Evolutionary conservation across 1,140 invertebrate species (phyloP).

Genomic region (Diorhabda elongata): DNA sequence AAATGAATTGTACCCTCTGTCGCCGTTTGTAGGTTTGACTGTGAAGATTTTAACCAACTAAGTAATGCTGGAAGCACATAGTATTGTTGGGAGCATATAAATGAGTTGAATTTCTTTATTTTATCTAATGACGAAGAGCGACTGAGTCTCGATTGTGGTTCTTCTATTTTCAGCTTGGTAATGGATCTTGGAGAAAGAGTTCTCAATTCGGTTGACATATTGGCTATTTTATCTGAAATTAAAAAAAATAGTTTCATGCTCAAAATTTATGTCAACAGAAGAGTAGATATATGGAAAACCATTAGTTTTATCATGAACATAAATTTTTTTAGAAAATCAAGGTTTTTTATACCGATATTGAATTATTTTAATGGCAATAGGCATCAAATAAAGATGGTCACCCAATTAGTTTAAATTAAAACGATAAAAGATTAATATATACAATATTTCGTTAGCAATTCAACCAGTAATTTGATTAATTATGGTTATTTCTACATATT

Average conservation of each 20-base stretch:
- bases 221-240: not conserved
- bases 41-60: conserved; percentile 37
- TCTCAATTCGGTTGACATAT: not conserved
- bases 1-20: conserved; percentile 35
- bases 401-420: no score
- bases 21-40: conserved; percentile 30
- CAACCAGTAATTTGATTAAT: no score
- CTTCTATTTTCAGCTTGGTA: conserved; percentile 24
- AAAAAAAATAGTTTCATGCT: not conserved
- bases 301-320: no score
- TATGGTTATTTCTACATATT: no score
- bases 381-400: no score
- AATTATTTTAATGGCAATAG: no score
- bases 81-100: conserved; percentile 42
- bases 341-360: no score
- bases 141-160: conserved; percentile 26
- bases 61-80: conserved; percentile 39
- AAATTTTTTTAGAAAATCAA: no score
- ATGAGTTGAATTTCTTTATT: conserved; percentile 40
- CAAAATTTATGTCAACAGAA: no score
- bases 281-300: no score
- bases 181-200: conserved; percentile 15
- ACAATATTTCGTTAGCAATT: no score
- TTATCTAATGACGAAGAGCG: conserved; percentile 38
- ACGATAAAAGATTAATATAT: no score